These are phyloP conservation scores for Acleris literana DNA, from an alignment of 2,888 invertebrate species.

Conservation along the genomic window DNA sequence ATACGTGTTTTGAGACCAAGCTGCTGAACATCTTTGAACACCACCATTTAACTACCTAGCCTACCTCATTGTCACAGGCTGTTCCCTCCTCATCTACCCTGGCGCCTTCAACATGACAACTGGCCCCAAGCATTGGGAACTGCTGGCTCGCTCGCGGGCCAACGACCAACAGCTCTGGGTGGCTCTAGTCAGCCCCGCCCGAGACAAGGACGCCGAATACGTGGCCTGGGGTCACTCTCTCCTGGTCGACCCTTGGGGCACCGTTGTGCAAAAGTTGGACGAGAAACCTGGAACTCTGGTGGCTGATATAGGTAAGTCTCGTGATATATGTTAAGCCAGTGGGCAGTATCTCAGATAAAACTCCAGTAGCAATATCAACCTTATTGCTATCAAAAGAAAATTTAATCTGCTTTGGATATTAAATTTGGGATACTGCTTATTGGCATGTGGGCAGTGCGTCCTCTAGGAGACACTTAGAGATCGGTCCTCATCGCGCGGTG, in stretches of 20 bases:
- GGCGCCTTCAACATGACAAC: constrained; percentile 98
- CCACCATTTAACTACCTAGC: no score
- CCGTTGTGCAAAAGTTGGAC: constrained; percentile 87
- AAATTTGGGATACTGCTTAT: no score
- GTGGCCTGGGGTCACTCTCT: constrained; percentile 95
- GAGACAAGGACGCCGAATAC: constrained; percentile 88
- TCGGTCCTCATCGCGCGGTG: no score
- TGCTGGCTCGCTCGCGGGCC: constrained; percentile 91
- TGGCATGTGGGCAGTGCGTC: no score
- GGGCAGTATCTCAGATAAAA: no score
- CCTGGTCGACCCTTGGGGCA: constrained; percentile 93
- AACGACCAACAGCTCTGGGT: constrained; percentile 95
- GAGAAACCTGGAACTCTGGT: constrained; percentile 88
- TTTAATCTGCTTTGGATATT: no score
- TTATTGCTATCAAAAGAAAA: no score
- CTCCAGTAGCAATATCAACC: no score
- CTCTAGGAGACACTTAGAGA: no score
- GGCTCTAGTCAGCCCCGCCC: constrained; percentile 92
- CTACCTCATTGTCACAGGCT: constrained; percentile 80
- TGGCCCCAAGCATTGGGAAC: constrained; percentile 96
- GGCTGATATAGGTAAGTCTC: constrained; percentile 87
- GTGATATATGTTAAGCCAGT: no score
- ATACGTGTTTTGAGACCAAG: no score
- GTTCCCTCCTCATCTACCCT: constrained; percentile 94
- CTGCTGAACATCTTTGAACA: no score